Conservation (phyloP, 2,888 invertebrate genomes). For the Phortica magna region DNA sequence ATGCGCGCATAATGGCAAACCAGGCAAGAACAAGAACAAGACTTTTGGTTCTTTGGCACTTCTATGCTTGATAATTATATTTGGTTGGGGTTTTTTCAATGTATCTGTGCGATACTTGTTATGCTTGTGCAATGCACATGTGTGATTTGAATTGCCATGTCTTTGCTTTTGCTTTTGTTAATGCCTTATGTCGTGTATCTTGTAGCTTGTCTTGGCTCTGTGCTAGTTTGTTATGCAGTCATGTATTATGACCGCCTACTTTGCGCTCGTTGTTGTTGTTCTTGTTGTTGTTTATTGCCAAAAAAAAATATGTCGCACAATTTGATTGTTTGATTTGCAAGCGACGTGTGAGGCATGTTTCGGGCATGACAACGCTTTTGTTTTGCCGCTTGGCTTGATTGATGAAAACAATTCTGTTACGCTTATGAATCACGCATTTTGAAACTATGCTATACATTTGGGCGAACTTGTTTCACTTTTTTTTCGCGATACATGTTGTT, state of each 20-base stretch:
- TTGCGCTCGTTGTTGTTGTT: not conserved
- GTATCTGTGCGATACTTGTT: not conserved
- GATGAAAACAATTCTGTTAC: not conserved
- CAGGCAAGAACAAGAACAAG: not conserved
- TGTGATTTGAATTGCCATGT: not conserved
- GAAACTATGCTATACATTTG: not conserved
- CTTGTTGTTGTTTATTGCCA: no score
- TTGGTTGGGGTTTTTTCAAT: not conserved
- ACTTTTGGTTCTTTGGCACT: not conserved
- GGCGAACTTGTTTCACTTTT: not conserved
- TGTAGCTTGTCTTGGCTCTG: not conserved
- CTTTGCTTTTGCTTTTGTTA: not conserved
- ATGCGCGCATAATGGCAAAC: not conserved
- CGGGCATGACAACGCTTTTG: not conserved
- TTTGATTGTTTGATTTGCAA: not conserved
- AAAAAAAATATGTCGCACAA: not conserved
- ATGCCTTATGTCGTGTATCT: no score
- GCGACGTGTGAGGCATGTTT: not conserved
- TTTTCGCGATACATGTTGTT: no score
- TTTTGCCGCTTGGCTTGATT: not conserved
- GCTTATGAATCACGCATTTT: not conserved
- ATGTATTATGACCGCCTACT: not conserved
- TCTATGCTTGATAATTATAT: slow-evolving; percentile 9
- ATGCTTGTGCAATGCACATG: not conserved
- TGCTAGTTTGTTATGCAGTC: not conserved